Conservation (phyloP, 2,888 invertebrate genomes). For the Diloba caeruleocephala region DNA sequence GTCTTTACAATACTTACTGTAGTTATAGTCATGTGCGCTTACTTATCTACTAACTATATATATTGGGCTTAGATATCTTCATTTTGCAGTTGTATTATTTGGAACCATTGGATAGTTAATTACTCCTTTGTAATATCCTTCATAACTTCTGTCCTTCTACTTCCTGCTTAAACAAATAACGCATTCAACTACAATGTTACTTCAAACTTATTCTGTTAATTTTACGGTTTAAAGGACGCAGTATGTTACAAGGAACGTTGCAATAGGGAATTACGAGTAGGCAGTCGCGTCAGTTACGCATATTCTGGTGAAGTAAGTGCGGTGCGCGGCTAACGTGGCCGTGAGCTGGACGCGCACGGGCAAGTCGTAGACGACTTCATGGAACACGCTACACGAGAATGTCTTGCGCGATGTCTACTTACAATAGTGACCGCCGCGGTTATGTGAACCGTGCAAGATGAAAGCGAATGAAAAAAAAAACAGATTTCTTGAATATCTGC, state of each 20-base stretch:
- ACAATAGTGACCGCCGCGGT: slow-evolving; percentile 56
- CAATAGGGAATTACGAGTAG: slow-evolving; percentile 54
- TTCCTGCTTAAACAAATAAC: slow-evolving; percentile 18
- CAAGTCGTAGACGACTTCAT: slow-evolving; percentile 64
- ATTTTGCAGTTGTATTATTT: no score
- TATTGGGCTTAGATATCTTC: no score
- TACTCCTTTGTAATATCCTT: no score
- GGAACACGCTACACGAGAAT: slow-evolving; percentile 70
- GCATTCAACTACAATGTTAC: slow-evolving; percentile 30
- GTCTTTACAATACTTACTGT: no score
- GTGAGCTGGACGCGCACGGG: slow-evolving; percentile 59
- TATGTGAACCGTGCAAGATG: slow-evolving; percentile 39
- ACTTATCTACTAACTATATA: no score
- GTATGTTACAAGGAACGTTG: slow-evolving; percentile 47
- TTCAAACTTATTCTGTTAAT: slow-evolving; percentile 17
- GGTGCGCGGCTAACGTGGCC: slow-evolving; percentile 63
- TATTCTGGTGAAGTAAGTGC: slow-evolving; percentile 56
- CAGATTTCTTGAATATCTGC: not conserved
- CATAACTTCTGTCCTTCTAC: no score
- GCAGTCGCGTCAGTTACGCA: slow-evolving; percentile 65
- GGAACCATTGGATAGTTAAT: no score
- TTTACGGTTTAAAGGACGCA: slow-evolving; percentile 40
- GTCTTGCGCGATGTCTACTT: slow-evolving; percentile 61
- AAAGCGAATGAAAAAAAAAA: slow-evolving; percentile 22
- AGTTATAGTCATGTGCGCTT: no score